Conservation (phyloP, 2,113 vertebrate species). For the Hippocampus abdominalis region DNA sequence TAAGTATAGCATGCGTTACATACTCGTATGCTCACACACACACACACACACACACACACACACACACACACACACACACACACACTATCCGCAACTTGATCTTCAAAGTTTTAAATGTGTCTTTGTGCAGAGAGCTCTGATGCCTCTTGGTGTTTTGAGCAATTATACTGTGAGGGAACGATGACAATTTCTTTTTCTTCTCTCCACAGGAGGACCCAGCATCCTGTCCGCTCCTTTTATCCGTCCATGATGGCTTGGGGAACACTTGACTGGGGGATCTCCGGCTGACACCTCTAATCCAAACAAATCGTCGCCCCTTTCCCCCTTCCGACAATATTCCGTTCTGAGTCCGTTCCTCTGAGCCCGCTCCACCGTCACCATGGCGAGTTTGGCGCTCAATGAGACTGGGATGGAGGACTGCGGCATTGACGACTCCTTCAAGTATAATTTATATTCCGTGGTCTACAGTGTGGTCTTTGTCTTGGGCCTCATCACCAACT, state of each 20-base stretch:
- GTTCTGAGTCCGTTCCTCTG: conserved; percentile 5
- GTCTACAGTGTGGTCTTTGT: conserved; percentile 96
- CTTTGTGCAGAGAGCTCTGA: conserved; percentile 10
- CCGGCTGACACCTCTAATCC: conserved; percentile 43
- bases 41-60: background rate
- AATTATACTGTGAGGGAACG: conserved; percentile 54
- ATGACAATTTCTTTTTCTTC: conserved; percentile 40
- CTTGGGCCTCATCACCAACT: conserved; percentile 92
- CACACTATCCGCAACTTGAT: background rate
- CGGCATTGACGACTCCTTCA: conserved; percentile 92
- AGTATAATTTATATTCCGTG: conserved; percentile 93
- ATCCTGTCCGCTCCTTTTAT: conserved; percentile 40
- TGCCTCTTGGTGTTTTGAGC: conserved; percentile 6
- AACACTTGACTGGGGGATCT: conserved; percentile 34
- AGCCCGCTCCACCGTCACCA: conserved; percentile 24
- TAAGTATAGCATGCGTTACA: background rate
- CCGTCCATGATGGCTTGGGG: conserved; percentile 48
- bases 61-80: background rate
- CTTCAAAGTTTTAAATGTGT: background rate
- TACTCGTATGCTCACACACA: too few species aligned
- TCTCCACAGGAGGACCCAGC: conserved; percentile 44
- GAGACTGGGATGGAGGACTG: conserved; percentile 85
- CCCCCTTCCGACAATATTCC: conserved; percentile 16
- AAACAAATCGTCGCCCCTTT: conserved; percentile 13
- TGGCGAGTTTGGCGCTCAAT: conserved; percentile 75